Base-by-base conservation (phyloP, 2,888 invertebrate genomes). In the Asteroscopus sphinx region DNA sequence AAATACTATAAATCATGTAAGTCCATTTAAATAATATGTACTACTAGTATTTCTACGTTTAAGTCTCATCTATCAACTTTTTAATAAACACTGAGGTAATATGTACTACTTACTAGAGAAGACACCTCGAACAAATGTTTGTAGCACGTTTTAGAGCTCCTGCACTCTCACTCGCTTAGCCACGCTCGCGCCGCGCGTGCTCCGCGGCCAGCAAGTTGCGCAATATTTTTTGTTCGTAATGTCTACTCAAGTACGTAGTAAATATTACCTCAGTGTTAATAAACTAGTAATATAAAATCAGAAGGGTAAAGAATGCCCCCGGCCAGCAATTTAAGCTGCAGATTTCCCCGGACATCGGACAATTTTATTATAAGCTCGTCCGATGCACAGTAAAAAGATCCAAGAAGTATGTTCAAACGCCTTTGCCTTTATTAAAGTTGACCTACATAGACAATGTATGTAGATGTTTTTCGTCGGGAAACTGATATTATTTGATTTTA, bases 341-440 rank as follows among this genome's bases (percentile, higher is more conserved):
- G 70, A 73, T 74, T 77, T 76, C 77, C 77, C 77, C 35, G 46
- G 74, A 53, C 62, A 62, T 56, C 53, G 39, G 37, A 53, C 42
- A 63, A 62, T 62, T 76, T 55, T 76, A 74, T 74, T 69, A 73
- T 62, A 67, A 60, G 15, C 53, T 62, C 36, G 66, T 67, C 21
- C 35, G 13, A 53, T 61, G 57, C 63, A 57, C 33, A 32, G 30
- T 28, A 57, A 57, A 72, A 57, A 59, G 39, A 57, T 62, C 57
- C 48, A 68, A 46, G 72, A 49, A 51, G 54, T 41, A 57, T 55
- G 65, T 49, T 60, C 54, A 51, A 52, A 48, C 46, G 68, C 45
- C 45, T 58, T 71, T 48, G 58, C 73, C 49, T 67, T 45, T 67
- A 68, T 67, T 72, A 67, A 67, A 67, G 49, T 40, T 51, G 60